Base-by-base conservation (phyloP, 2,888 invertebrate species). In the Molanna angustata region DNA sequence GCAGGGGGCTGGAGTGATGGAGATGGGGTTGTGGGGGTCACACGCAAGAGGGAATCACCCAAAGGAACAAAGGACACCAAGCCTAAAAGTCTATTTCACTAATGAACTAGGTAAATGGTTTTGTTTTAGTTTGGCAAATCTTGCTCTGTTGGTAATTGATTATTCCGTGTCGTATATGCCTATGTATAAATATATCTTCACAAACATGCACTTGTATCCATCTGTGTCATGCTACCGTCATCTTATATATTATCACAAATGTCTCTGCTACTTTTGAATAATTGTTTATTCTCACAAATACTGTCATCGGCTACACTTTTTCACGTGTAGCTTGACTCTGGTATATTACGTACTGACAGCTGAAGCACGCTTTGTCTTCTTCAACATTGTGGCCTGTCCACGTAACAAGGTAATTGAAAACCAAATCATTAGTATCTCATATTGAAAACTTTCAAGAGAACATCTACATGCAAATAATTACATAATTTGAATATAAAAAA, bases 321-420 rank as follows among this genome's bases (percentile, higher is more conserved):
- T 41, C 49, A 49, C 32, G 18, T 22, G 42, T 20, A 14, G 41
- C 41, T 33, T 20, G 35, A 46, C 32, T 18, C 46, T 42, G 41
- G 11, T 35, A 33, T 32, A 31, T 52, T 48, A 55, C 37, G 55
- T 40, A 52, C 44, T 56, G 27, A 52, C 55, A 13, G 49, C 49
- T 33, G 55, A 48, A 32, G 53, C 53, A 33, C 57, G 50, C 43
- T 57, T 53, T 19, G 51, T 57, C 50, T 57, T 57, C 57, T 57
- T 57, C 48, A 57, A 53, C 57, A 57, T 57, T 13, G 57, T 57
- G 43, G 57, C 57, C 57, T 57, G 57, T 51, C 45, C 19, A 21
- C 21, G 19, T 22, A 44, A 19, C 44, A 49, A 49, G 27, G 42
- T n/a, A n/a, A 42, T 49, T 41, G 21, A 49, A 49, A 49, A 49